phyloP scores from a whole-genome alignment of 2,113 vertebrate species.

The Thryonomys swinderianus region DNA sequence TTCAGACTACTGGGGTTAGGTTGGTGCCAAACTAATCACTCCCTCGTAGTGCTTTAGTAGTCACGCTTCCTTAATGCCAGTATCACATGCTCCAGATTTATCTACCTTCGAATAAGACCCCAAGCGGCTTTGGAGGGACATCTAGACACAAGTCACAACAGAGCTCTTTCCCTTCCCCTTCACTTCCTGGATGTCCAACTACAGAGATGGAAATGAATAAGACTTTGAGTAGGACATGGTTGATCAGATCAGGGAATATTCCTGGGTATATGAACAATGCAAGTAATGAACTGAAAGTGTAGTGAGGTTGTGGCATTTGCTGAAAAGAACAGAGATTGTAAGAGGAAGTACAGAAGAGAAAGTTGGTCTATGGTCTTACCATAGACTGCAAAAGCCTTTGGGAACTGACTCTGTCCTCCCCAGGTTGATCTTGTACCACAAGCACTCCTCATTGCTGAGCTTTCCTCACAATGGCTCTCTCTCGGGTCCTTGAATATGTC shows the following conservation, averaged over 20 bases:
- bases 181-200: background rate
- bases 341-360: background rate
- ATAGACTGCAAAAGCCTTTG: background rate
- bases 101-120: too few relatives aligned
- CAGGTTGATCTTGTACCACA: background rate
- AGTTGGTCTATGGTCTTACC: background rate
- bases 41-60: too few relatives aligned
- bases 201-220: background rate
- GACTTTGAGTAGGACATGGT: background rate
- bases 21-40: too few relatives aligned
- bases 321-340: background rate
- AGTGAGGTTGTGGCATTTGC: background rate
- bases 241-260: background rate
- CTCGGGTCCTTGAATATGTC: background rate
- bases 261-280: background rate
- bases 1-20: too few relatives aligned
- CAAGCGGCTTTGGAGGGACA: too few relatives aligned
- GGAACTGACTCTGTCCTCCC: too few relatives aligned
- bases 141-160: background rate
- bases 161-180: background rate
- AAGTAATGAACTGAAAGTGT: background rate
- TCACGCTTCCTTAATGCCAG: too few relatives aligned
- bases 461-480: background rate
- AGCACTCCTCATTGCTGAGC: background rate
- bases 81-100: too few relatives aligned